Conservation (phyloP, 2,113 vertebrate species). For the Chloebia gouldiae region DNA sequence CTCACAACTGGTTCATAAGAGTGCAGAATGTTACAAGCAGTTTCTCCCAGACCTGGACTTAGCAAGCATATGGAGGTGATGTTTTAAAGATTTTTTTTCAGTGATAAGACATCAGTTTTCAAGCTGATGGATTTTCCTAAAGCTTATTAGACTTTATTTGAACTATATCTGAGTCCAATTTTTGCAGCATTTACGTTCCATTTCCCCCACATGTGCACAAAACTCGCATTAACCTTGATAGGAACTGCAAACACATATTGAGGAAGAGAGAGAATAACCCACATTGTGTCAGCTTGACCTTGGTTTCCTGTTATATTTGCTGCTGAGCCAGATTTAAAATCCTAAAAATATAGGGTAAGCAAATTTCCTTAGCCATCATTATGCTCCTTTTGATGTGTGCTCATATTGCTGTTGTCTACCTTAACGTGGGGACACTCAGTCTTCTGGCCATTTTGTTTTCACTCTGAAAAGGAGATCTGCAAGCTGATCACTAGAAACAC, state of each 20-base stretch:
- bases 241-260: constrained; percentile 30
- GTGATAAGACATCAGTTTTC: constrained; percentile 37
- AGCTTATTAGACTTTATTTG: constrained; percentile 32
- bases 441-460: neutral
- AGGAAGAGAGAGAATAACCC: constrained; percentile 48
- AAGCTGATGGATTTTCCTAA: constrained; percentile 33
- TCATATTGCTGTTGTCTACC: neutral
- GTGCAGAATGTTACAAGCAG: neutral
- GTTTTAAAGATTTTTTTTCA: constrained; percentile 7
- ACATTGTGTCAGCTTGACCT: constrained; percentile 38
- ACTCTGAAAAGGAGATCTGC: neutral
- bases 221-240: constrained; percentile 40
- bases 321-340: constrained; percentile 38
- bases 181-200: constrained; percentile 23
- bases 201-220: constrained; percentile 11
- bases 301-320: constrained; percentile 41
- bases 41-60: neutral
- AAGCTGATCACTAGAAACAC: neutral
- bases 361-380: constrained; percentile 29
- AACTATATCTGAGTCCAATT: constrained; percentile 37
- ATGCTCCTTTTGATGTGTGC: neutral
- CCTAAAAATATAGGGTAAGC: constrained; percentile 33
- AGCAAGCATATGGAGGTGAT: neutral
- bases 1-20: neutral
- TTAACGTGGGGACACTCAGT: neutral